Evolutionary conservation across 2,113 vertebrate genomes (phyloP).

Genomic region (Jacana jacana): DNA sequence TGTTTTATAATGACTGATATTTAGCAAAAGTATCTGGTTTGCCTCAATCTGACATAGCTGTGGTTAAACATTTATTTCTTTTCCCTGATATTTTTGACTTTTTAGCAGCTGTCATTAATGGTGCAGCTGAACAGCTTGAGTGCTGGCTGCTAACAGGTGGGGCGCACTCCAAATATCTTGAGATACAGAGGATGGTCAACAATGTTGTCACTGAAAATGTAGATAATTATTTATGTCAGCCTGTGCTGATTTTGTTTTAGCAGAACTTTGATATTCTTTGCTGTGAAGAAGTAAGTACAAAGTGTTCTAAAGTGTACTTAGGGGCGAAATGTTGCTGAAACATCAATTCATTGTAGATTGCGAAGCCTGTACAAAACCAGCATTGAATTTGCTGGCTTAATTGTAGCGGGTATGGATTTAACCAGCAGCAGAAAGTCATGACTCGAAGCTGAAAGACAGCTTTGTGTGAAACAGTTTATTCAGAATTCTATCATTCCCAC

Average conservation of each 20-base stretch:
- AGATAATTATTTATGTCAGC: neutral
- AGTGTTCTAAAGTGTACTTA: neutral
- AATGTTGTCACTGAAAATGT: constrained; percentile 51
- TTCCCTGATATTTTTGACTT: constrained; percentile 55
- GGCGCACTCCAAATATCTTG: constrained; percentile 58
- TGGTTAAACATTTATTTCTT: constrained; percentile 31
- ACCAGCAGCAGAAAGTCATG: neutral
- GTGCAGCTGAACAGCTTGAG: constrained; percentile 68
- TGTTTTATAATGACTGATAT: neutral
- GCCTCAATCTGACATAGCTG: neutral
- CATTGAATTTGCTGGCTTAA: neutral
- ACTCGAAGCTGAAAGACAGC: constrained; percentile 8
- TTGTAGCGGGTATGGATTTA: constrained; percentile 32
- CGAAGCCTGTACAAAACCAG: neutral
- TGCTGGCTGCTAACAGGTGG: constrained; percentile 73
- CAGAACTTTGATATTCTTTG: neutral
- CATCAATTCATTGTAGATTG: neutral
- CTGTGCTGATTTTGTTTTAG: neutral
- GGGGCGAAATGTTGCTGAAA: neutral
- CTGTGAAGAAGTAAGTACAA: neutral
- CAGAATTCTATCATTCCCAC: neutral
- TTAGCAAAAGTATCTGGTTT: constrained; percentile 31
- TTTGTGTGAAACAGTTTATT: neutral
- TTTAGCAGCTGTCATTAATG: constrained; percentile 77
- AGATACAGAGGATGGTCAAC: constrained; percentile 38